A percentile compares a stretch with the other conserved stretches of the same genome.
Conservation (phyloP, 2,113 vertebrate genomes). For the Pterocles orientalis region DNA sequence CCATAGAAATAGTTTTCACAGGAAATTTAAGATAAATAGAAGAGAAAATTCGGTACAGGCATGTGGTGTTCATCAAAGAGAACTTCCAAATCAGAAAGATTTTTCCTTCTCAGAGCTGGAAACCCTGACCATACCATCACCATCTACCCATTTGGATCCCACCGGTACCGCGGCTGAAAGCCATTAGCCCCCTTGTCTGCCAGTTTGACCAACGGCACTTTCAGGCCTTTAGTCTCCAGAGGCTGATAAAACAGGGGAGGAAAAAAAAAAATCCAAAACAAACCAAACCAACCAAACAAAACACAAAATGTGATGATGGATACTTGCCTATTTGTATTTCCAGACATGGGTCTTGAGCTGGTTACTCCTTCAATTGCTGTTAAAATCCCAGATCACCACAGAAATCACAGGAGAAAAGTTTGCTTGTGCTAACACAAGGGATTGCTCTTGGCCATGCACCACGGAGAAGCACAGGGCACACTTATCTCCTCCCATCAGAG, state of each 20-base stretch:
- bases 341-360: not conserved
- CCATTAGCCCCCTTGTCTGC: not conserved
- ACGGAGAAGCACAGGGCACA: not conserved
- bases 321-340: not conserved
- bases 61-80: slow-evolving; percentile 11
- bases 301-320: fast-evolving
- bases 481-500: not conserved
- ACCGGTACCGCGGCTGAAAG: not conserved
- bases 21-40: slow-evolving; percentile 46
- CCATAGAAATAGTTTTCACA: not conserved
- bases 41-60: slow-evolving; percentile 4
- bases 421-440: not conserved
- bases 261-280: not conserved
- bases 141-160: not conserved
- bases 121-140: not conserved
- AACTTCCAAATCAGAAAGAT: slow-evolving; percentile 19
- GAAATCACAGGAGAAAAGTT: not conserved
- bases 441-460: not conserved
- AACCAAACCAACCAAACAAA: too few species aligned
- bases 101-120: not conserved
- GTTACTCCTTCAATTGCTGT: not conserved
- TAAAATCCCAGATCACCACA: not conserved
- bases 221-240: not conserved
- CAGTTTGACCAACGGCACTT: not conserved
- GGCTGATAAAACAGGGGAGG: not conserved